Evolutionary conservation across 2,888 invertebrate species (phyloP).

Genomic region (Bellardia bayeri): DNA sequence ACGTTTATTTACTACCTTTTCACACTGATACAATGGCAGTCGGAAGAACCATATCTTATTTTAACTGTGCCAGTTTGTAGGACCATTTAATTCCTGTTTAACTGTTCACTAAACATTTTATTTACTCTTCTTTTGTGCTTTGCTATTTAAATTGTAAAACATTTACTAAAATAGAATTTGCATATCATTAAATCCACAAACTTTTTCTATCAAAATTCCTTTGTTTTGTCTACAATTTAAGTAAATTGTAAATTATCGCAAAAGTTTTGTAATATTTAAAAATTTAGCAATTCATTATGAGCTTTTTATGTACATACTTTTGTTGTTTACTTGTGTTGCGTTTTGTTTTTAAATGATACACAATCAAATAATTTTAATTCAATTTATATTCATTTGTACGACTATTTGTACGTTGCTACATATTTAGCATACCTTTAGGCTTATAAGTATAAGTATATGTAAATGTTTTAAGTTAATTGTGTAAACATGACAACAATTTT

Average conservation of each 20-base stretch:
- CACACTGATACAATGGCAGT: too few species aligned
- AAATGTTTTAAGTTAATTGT: neutral
- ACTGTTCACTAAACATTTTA: too few species aligned
- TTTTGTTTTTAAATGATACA: neutral
- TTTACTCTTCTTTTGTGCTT: too few species aligned
- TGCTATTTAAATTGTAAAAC: too few species aligned
- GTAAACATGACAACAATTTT: constrained; percentile 10
- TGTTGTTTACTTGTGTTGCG: neutral
- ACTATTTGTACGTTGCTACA: neutral
- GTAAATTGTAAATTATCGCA: constrained; percentile 8
- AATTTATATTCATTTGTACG: constrained; percentile 15
- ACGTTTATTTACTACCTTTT: too few species aligned
- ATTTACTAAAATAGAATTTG: too few species aligned
- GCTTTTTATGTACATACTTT: neutral
- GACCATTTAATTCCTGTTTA: too few species aligned
- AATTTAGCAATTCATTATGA: constrained; percentile 13
- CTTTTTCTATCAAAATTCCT: neutral
- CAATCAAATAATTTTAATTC: constrained; percentile 14
- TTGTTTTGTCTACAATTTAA: neutral
- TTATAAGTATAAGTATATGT: neutral
- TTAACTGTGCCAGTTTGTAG: too few species aligned
- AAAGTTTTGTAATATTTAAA: constrained; percentile 37
- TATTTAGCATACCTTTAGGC: constrained; percentile 20
- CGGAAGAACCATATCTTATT: too few species aligned
- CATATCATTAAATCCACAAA: neutral